Percentiles rank a stretch among this genome's conserved stretches.
Evolutionary conservation across 2,888 invertebrate species (phyloP).

Genomic region (Galerucella calmariensis): DNA sequence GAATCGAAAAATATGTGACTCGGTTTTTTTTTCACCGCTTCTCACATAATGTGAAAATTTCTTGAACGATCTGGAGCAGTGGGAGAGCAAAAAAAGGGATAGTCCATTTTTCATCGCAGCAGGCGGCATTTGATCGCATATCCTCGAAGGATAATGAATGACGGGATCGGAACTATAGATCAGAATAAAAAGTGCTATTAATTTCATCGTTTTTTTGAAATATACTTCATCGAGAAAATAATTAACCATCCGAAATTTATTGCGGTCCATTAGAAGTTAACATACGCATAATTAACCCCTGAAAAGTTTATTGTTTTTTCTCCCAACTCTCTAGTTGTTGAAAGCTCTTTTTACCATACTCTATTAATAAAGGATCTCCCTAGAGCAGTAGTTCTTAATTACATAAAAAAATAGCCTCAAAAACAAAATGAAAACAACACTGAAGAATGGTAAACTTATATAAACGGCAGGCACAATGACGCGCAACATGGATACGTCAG

Average conservation of each 20-base stretch:
- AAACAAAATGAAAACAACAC: too few relatives aligned
- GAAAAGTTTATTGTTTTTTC: background rate
- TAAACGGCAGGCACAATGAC: too few relatives aligned
- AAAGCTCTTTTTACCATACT: background rate
- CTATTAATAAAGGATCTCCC: too few relatives aligned
- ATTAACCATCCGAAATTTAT: conserved; percentile 26
- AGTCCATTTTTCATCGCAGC: conserved; percentile 30
- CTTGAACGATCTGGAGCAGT: conserved; percentile 20
- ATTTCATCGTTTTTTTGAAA: conserved; percentile 24
- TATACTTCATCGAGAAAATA: conserved; percentile 24
- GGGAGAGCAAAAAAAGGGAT: conserved; percentile 22
- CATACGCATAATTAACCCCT: conserved; percentile 8
- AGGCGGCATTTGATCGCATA: conserved; percentile 32
- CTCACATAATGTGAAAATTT: conserved; percentile 25
- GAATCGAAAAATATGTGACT: background rate
- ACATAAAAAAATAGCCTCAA: too few relatives aligned
- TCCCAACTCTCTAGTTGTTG: background rate
- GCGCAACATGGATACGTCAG: too few relatives aligned
- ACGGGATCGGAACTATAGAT: conserved; percentile 28
- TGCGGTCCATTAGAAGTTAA: conserved; percentile 18
- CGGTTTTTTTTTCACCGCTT: conserved; percentile 8
- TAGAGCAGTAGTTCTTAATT: too few relatives aligned
- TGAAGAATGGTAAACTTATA: too few relatives aligned
- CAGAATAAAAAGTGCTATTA: conserved; percentile 34
- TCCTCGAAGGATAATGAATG: conserved; percentile 34